These are phyloP conservation scores for Nezara viridula DNA, from an alignment of 2,888 invertebrate genomes.

Conservation along the genomic window DNA sequence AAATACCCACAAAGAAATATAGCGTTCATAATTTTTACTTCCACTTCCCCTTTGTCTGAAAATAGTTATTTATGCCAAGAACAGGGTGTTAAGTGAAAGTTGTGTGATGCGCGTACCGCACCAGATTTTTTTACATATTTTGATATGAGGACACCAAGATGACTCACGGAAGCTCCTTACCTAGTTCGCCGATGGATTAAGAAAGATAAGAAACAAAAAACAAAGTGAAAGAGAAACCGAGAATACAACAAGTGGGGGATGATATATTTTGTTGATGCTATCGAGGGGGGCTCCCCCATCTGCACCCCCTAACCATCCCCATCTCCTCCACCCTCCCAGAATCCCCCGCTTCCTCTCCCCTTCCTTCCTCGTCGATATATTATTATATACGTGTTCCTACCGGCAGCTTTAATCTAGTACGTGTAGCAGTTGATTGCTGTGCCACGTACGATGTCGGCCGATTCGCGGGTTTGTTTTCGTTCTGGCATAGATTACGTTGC, in stretches of 20 bases:
- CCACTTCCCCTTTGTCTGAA: too few species aligned
- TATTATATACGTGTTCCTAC: constrained; percentile 8
- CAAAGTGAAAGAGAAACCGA: not conserved
- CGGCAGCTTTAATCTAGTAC: not conserved
- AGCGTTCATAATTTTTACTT: too few species aligned
- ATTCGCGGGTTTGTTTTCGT: not conserved
- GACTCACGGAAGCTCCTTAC: too few species aligned
- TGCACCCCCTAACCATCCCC: not conserved
- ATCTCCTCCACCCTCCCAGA: not conserved
- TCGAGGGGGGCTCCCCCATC: not conserved
- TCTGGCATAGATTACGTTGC: not conserved
- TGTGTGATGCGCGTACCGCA: too few species aligned
- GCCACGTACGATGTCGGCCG: not conserved
- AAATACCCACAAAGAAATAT: too few species aligned
- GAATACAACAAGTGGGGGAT: not conserved
- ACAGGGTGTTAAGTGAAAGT: too few species aligned
- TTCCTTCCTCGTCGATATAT: constrained; percentile 23
- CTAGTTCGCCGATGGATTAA: not conserved
- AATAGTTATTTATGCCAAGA: too few species aligned
- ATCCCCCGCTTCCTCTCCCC: not conserved
- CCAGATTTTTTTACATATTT: too few species aligned
- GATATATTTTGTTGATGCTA: constrained; percentile 31
- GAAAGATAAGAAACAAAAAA: not conserved
- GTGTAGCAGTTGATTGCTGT: not conserved
- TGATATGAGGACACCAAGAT: too few species aligned